Conservation (phyloP, 1,140 invertebrate genomes). For the Branchinecta lynchi region DNA sequence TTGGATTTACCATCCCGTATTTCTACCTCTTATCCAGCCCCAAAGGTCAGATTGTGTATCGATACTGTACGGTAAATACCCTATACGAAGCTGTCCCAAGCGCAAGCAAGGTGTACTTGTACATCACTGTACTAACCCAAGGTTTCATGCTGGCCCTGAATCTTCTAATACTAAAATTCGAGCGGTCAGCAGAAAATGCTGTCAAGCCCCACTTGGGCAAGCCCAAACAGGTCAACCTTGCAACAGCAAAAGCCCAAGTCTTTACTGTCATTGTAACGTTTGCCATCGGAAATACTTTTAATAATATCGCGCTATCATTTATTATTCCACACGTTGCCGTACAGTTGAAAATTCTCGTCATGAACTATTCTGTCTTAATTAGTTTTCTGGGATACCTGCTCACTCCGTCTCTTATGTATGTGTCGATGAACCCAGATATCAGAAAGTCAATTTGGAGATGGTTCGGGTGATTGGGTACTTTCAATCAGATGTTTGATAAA, state of each 20-base stretch:
- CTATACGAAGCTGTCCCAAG: neutral
- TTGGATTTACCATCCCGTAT: neutral
- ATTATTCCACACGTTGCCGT: neutral
- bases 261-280: neutral
- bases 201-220: neutral
- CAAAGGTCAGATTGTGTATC: neutral
- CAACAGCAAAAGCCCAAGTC: conserved; percentile 5
- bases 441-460: neutral
- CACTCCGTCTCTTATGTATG: neutral
- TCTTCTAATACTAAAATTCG: neutral
- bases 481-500: too few relatives aligned
- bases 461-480: too few relatives aligned
- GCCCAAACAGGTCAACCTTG: neutral
- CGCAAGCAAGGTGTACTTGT: neutral
- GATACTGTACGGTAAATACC: neutral
- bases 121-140: neutral
- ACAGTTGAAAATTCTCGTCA: neutral
- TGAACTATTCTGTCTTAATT: neutral
- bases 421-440: neutral
- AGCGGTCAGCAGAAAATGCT: neutral
- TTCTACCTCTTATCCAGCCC: neutral
- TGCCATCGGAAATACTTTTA: neutral
- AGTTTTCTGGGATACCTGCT: neutral
- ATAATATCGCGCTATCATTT: neutral
- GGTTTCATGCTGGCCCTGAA: neutral